Evolutionary conservation across 2,113 vertebrate genomes (phyloP), one percentile per base, ranked within the genome.

Genomic region (Podarcis cretensis): DNA sequence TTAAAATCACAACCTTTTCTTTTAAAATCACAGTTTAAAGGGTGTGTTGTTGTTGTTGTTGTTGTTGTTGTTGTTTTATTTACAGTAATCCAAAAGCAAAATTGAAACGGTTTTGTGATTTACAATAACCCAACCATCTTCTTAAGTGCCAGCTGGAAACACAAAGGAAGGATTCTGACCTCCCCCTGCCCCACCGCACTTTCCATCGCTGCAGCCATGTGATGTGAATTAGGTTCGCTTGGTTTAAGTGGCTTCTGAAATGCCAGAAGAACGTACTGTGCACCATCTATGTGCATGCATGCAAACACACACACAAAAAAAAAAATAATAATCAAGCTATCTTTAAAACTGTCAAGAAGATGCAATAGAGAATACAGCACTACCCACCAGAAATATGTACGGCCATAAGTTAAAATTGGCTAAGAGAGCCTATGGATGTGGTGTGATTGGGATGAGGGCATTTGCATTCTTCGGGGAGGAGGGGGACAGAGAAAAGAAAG

Each of bases 381-480:
- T 86, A 86, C 3, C 63, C 77, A 48, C 20, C 57, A 40, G 9
- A 81, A 94, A 27, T 69, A 92, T 32, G 23, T 88, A 73, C 74
- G 86, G 32, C 48, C 4, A 4, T 8, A 5, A 1, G 25, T 68
- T 84, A 78, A 2, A 87, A 80, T 32, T 76, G 80, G 79, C n/a
- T 81, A 57, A 68, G 10, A 35, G 14, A 5, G 25, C 0, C 3
- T 77, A 79, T 14, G 48, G 23, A 23, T 57, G 85, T 40, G 23
- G 68, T 81, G 68, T 74, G 86, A 89, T 89, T 40, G 82, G 87
- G 85, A 73, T 88, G 71, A 71, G 12, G 84, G 90, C 27, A 73
- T 59, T 87, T 79, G 48, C 32, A 90, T 85, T 35, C 40, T n/a
- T 74, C 0, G 1, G 6, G 78, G 9, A 8, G 81, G 82, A 27